A percentile compares a stretch with the other conserved stretches of the same genome.
Evolutionary conservation across 2,888 invertebrate genomes (phyloP).

Genomic region (Erebia epiphron): DNA sequence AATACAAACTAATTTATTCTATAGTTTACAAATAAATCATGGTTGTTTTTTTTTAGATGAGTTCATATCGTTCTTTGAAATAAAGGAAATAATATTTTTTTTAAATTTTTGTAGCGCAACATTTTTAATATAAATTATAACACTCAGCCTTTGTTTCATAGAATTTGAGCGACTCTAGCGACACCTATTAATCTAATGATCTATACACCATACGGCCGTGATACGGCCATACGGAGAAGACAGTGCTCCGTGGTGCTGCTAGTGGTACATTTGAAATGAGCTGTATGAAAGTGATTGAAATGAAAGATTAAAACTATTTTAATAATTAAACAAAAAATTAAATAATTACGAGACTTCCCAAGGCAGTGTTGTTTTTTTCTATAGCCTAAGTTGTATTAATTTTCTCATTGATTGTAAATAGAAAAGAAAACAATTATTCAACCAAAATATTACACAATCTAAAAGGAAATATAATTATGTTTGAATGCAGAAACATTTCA

Average conservation of each 20-base stretch:
- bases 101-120: constrained; percentile 1
- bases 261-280: constrained; percentile 24
- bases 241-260: too few species aligned
- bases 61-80: neutral
- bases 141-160: constrained; percentile 20
- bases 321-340: constrained; percentile 22
- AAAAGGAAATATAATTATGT: neutral
- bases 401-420: constrained; percentile 16
- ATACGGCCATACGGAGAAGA: neutral
- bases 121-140: constrained; percentile 14
- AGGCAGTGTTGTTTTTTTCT: constrained; percentile 40
- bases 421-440: neutral
- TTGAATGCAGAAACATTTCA: neutral
- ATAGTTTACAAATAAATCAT: constrained; percentile 47
- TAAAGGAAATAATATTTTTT: constrained; percentile 11
- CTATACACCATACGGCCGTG: neutral
- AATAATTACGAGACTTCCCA: constrained; percentile 37
- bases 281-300: constrained; percentile 22
- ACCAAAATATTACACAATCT: neutral
- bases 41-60: neutral
- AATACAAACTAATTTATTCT: constrained; percentile 44
- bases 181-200: constrained; percentile 41
- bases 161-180: constrained; percentile 47
- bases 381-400: constrained; percentile 25
- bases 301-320: constrained; percentile 20